Base-by-base conservation (phyloP, 2,113 vertebrate genomes). In the Coryphaenoides rupestris region DNA sequence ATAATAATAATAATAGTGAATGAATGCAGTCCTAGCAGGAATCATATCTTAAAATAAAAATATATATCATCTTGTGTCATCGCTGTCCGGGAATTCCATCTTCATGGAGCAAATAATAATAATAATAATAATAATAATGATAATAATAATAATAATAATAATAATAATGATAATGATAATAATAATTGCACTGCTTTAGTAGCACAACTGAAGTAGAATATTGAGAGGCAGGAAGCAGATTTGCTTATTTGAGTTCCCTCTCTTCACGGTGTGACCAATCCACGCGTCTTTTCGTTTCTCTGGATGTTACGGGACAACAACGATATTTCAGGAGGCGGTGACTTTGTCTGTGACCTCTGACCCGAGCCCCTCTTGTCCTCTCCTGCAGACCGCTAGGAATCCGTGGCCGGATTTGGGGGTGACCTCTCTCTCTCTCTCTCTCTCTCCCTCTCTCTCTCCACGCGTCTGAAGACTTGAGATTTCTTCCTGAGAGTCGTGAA, bases 21-120 rank as follows among this genome's bases (percentile, higher is more conserved):
- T 88, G 87, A 79, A 87, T 90, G 89, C 83, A 91, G 89, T 91
- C 86, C 86, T 87, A 88, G 79, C 85, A 89, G 81, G 81, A 81
- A 86, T 85, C 76, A 82, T 78, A 72, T 62, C 80, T 82, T 78
- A 75, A 81, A 86, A 86, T 78, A 83, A 78, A 84, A 84, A 83
- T 74, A 84, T 55, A 62, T 62, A 62, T 64, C n/a, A 66, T 53
- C 65, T 71, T 61, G 74, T 77, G 73, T 77, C 60, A 53, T 69
- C 55, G 68, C 62, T 68, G 60, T 76, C 50, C 68, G 63, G 72
- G 73, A 69, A 33, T 52, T 55, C 52, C 59, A 55, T 62, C 52
- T 52, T 62, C 33, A 74, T 74, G 70, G 79, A 69, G 72, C n/a
- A 73, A 73, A 78, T 80, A 76, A 74, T 74, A 81, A 68, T 74